Percentiles rank a stretch among this genome's conserved stretches.
phyloP scores from a whole-genome alignment of 2,113 vertebrate species.

The Lophochroa leadbeateri region DNA sequence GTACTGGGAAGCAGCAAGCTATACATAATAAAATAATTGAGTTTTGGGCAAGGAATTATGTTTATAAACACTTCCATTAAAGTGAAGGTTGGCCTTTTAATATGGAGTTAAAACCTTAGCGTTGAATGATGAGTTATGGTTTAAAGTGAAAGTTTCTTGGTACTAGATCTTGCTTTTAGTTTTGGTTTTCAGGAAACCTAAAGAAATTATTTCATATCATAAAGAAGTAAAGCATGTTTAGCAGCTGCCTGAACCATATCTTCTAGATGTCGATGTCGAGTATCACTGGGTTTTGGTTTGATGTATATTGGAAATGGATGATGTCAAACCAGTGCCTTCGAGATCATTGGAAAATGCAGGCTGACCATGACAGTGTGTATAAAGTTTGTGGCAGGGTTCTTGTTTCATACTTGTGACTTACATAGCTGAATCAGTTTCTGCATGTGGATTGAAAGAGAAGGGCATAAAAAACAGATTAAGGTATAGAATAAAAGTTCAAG shows the following conservation, averaged over 20 bases:
- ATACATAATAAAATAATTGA: background rate
- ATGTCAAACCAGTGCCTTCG: background rate
- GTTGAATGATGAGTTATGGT: background rate
- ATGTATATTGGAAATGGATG: background rate
- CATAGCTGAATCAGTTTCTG: background rate
- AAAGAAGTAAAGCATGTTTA: background rate
- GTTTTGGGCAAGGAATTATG: background rate
- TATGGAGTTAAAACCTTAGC: background rate
- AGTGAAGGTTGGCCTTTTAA: background rate
- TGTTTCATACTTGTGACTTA: background rate
- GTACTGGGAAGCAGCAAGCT: background rate
- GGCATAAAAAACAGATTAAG: background rate
- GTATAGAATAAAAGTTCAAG: background rate
- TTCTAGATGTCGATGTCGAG: background rate
- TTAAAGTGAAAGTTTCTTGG: background rate
- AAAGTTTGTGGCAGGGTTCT: background rate
- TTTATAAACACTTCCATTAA: background rate
- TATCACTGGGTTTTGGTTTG: background rate
- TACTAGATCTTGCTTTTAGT: background rate
- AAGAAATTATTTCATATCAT: background rate
- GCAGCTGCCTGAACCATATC: background rate
- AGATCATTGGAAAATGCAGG: background rate
- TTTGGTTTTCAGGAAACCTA: background rate
- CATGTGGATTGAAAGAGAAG: background rate
- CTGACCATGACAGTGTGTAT: background rate